A percentile compares a stretch with the other conserved stretches of the same genome.
phyloP scores from a whole-genome alignment of 1,140 invertebrate species.

The Belonocnema kinseyi region DNA sequence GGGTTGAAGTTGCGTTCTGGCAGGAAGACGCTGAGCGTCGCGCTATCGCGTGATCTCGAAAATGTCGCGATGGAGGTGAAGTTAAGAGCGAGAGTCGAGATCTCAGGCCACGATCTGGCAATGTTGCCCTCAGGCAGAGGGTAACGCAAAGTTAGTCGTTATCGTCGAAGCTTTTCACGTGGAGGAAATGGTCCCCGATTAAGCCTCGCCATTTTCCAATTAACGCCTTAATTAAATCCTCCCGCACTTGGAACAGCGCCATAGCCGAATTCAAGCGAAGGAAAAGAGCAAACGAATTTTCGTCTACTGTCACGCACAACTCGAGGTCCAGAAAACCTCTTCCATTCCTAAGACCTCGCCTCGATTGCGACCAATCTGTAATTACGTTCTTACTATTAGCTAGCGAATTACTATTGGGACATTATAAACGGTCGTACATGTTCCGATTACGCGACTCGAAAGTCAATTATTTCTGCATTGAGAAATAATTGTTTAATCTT shows the following conservation, averaged over 20 bases:
- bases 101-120: constrained; percentile 34
- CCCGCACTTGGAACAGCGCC: constrained; percentile 34
- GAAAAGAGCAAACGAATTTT: constrained; percentile 51
- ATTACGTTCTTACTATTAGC: constrained; percentile 53
- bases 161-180: constrained; percentile 67
- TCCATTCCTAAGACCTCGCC: constrained; percentile 52
- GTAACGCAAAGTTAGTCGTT: constrained; percentile 65
- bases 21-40: constrained; percentile 46
- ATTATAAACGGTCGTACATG: background rate
- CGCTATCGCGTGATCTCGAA: constrained; percentile 49
- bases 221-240: constrained; percentile 62
- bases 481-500: too few species aligned
- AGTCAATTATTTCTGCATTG: background rate
- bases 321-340: constrained; percentile 29
- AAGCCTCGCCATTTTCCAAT: constrained; percentile 65
- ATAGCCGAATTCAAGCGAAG: constrained; percentile 36
- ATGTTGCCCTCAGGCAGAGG: constrained; percentile 6
- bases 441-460: background rate
- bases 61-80: constrained; percentile 39
- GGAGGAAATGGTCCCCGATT: constrained; percentile 65
- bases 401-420: background rate
- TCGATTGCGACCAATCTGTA: constrained; percentile 56
- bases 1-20: constrained; percentile 44
- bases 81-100: constrained; percentile 43
- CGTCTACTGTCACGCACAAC: constrained; percentile 51